Evolutionary conservation across 2,797 vertebrate genomes (phyloP), one percentile per base, ranked within the genome.

Genomic region (Alauda arvensis): DNA sequence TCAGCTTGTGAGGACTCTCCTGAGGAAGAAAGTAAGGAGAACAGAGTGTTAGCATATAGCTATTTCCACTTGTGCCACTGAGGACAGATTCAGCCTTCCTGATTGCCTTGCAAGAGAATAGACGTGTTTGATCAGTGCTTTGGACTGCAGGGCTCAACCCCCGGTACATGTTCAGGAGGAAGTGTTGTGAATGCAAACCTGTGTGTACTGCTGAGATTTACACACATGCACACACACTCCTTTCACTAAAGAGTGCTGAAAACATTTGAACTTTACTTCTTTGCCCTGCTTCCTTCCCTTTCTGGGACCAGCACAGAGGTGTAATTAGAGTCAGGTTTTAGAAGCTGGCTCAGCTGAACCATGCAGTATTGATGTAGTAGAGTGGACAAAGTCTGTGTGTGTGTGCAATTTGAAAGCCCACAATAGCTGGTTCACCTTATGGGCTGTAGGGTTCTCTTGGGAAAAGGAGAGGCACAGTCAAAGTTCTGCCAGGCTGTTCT

Each of bases 141-240:
- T 4, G 14, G 26, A 8, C 18, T 74, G 42, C 43, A 49, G 39
- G 33, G 13, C 25, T 76, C 72, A 62, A 10, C 7, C 37, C 15
- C 29, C 20, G 40, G 18, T 33, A 12, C 0, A 0, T 3, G 1
- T 25, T 43, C 10, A 26, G 43, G 33, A 70, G 48, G 42, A 51
- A 49, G 9, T 25, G 14, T 2, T 61, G 46, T 33, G 67, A 76
- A 14, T 29, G 26, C 53, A 75, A 1, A 19, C 15, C 33, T 45
- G 4, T 40, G 34, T 37, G 2, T 59, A 15, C 40, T 40, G 37
- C 24, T 59, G 23, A 71, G 15, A 45, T 52, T 29, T 34, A n/a
- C 31, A n/a, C 23, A 18, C 25, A 4, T 10, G 2, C n/a, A 6
- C 45, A 7, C 3, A 7, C 14, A 0, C 8, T 8, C 4, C 10